Base-by-base conservation (phyloP, 2,888 invertebrate species). In the Pseudoips prasinana region DNA sequence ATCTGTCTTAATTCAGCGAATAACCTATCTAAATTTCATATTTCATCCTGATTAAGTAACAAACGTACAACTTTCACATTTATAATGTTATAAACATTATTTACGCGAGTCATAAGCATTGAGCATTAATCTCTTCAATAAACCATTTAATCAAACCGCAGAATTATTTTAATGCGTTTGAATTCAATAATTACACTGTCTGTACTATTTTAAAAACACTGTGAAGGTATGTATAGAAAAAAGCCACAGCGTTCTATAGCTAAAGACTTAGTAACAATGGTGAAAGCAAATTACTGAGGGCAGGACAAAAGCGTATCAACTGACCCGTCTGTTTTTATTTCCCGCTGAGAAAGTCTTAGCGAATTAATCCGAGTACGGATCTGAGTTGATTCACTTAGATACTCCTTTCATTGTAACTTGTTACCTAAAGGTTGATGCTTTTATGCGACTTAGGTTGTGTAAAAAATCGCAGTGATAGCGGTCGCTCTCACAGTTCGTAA, bases 341-440 rank as follows among this genome's bases (percentile, higher is more conserved):
- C 51, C 49, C 45, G 53, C 59, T 41, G 63, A 58, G 71, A 73
- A 65, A 58, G 32, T 70, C 72, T 74, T 66, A 66, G 70, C 72
- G 65, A 76, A 80, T 81, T 83, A 81, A 82, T 81, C 62, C 63
- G 63, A 60, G 51, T 66, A 57, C 71, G 66, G 73, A 46, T 50
- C 18, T 41, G 46, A 58, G 46, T 48, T 51, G 62, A 65, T 69
- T 74, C 67, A 65, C 56, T 69, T 65, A 65, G 61, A 58, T 61
- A 63, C 64, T 53, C 9, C 60, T 71, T 73, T 67, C 70, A 57
- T 57, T 46, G 24, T 26, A 8, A 2, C 5, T 7, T 6, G 10
- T 25, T 23, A 10, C 19, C 4, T 10, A 10, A n/a, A n/a, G 18
- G 26, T 9, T 18, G 3, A 7, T 22, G 8, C 8, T 10, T n/a